These are phyloP conservation scores for Seriola aureovittata DNA, from an alignment of 2,113 vertebrate species.

Conservation along the genomic window DNA sequence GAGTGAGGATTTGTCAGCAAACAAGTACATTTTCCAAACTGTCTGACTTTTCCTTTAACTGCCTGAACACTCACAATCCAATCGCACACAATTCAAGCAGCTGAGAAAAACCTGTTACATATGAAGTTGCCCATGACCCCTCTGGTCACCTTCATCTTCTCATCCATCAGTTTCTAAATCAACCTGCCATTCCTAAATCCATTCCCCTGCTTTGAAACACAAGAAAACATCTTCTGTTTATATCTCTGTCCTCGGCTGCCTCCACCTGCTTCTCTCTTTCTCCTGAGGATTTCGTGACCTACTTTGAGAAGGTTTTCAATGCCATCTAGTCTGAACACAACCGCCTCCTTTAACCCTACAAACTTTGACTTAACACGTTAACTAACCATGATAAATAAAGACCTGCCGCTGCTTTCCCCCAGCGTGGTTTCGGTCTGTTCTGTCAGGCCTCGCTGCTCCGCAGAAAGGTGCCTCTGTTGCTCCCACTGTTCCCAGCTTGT, in stretches of 20 bases:
- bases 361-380: conserved; percentile 4
- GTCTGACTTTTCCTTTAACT: not conserved
- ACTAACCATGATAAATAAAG: not conserved
- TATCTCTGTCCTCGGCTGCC: not conserved
- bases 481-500: conserved; percentile 39
- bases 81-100: not conserved
- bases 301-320: conserved; percentile 29
- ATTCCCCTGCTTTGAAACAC: conserved; percentile 23
- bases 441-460: conserved; percentile 9
- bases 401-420: conserved; percentile 26
- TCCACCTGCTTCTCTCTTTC: conserved; percentile 25
- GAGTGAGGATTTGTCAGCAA: conserved; percentile 19
- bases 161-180: conserved; percentile 20
- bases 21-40: not conserved
- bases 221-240: not conserved
- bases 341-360: not conserved
- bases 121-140: not conserved
- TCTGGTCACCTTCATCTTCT: conserved; percentile 1
- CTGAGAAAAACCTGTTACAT: not conserved
- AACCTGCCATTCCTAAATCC: not conserved
- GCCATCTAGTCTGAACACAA: not conserved
- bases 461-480: conserved; percentile 34
- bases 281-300: conserved; percentile 39
- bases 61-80: not conserved
- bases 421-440: conserved; percentile 24